Conservation (phyloP, 2,797 vertebrate genomes). For the Garrulus glandarius region DNA sequence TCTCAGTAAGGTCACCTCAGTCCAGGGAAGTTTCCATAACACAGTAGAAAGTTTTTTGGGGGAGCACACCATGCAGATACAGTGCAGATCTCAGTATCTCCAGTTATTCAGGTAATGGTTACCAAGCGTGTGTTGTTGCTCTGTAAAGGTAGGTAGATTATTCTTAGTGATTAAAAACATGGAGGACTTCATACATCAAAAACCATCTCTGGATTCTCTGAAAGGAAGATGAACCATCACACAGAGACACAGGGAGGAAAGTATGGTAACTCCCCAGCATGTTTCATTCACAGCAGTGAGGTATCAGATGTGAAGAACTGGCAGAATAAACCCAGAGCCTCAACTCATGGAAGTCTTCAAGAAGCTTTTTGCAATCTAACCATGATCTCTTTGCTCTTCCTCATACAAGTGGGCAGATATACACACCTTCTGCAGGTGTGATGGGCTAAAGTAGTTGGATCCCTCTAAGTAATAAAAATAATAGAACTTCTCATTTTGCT, state of each 20-base stretch:
- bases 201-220: neutral
- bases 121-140: neutral
- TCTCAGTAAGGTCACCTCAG: neutral
- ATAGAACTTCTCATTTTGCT: neutral
- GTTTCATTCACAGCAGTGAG: neutral
- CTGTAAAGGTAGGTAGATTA: neutral
- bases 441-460: neutral
- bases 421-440: neutral
- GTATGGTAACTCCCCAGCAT: neutral
- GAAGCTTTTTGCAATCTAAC: neutral
- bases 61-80: neutral
- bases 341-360: neutral
- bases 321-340: neutral
- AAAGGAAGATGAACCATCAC: neutral
- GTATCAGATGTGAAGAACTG: neutral
- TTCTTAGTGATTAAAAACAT: neutral
- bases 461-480: neutral
- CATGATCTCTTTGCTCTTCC: neutral
- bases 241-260: neutral
- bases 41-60: fast-evolving
- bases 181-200: neutral
- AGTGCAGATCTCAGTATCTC: neutral
- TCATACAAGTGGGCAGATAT: neutral
- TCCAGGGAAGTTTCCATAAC: neutral
- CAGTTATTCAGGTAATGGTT: neutral